Conservation (phyloP, 2,113 vertebrate species). For the Carettochelys insculpta region DNA sequence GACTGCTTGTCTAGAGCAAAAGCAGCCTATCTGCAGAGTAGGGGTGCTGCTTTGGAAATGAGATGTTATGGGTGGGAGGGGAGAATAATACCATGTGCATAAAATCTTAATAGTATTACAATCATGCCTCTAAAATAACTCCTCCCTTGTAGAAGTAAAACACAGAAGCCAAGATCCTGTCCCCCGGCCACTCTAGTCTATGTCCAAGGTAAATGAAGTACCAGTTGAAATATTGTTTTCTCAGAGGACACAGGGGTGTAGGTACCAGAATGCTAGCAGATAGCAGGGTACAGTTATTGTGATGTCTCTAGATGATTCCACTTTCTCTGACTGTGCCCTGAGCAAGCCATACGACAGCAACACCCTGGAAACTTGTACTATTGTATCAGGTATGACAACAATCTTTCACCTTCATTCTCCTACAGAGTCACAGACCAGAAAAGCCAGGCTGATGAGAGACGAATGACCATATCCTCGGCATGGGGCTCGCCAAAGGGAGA, state of each 20-base stretch:
- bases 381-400: neutral
- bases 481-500: accelerated
- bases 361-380: neutral
- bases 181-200: neutral
- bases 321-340: neutral
- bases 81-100: neutral
- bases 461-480: neutral
- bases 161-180: neutral
- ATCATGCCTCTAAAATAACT: neutral
- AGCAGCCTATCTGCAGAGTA: neutral
- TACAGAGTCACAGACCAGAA: neutral
- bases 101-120: neutral
- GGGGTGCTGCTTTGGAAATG: neutral
- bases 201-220: neutral
- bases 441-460: accelerated
- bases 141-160: neutral
- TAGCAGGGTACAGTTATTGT: neutral
- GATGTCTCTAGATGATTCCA: neutral
- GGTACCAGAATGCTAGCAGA: neutral
- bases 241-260: neutral
- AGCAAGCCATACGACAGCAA: neutral
- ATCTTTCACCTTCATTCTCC: neutral
- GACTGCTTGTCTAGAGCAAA: neutral
- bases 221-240: neutral
- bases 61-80: neutral